Evolutionary conservation across 2,113 vertebrate genomes (phyloP).

Genomic region (Sander vitreus): DNA sequence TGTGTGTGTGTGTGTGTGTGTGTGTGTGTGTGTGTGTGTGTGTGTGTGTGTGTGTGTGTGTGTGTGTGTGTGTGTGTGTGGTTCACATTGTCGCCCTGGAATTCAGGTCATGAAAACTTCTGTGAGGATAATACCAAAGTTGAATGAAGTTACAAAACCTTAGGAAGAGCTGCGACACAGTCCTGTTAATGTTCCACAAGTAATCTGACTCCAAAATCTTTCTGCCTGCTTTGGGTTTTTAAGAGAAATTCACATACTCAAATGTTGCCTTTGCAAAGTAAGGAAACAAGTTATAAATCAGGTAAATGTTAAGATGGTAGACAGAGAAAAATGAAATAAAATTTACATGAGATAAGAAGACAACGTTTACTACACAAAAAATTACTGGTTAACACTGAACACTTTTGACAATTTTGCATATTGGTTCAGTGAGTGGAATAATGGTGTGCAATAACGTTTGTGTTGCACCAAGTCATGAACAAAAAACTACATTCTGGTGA

Average conservation of each 20-base stretch:
- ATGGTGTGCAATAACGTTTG: slow-evolving; percentile 49
- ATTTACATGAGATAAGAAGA: background rate
- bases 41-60: slow-evolving; percentile 13
- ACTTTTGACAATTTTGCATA: slow-evolving; percentile 19
- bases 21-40: slow-evolving; percentile 17
- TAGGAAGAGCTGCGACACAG: background rate
- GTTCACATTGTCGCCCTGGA: slow-evolving; percentile 44
- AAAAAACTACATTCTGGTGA: slow-evolving; percentile 11
- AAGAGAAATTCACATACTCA: slow-evolving; percentile 11
- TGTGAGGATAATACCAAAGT: slow-evolving; percentile 62
- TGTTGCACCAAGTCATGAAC: slow-evolving; percentile 33
- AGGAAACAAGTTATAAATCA: slow-evolving; percentile 42
- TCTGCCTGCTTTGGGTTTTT: background rate
- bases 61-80: slow-evolving; percentile 20
- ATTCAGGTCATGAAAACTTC: slow-evolving; percentile 51
- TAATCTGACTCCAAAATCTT: slow-evolving; percentile 24
- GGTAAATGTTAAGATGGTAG: slow-evolving; percentile 16
- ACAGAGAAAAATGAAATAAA: slow-evolving; percentile 20
- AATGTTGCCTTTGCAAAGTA: slow-evolving; percentile 38
- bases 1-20: slow-evolving; percentile 34
- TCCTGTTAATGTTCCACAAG: slow-evolving; percentile 46
- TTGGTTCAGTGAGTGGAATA: slow-evolving; percentile 16
- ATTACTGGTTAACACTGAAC: slow-evolving; percentile 43
- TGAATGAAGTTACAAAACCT: slow-evolving; percentile 42
- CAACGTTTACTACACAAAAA: background rate